These are phyloP conservation scores for Mormyrus proboscirostris DNA, from an alignment of 2,797 vertebrate species.

Conservation along the genomic window DNA sequence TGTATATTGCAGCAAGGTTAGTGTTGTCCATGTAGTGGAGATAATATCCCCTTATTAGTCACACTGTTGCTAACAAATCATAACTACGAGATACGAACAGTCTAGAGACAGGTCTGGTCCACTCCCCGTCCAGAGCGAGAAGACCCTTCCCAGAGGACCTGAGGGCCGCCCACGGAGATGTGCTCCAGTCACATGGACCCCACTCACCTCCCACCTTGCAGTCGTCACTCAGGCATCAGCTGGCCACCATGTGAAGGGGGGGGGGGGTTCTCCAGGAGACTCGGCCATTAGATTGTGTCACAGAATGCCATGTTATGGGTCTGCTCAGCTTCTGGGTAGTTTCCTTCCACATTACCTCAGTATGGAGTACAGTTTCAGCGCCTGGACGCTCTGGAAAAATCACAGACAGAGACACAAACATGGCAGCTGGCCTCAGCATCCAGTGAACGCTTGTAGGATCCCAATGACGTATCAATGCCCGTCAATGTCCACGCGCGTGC, in stretches of 20 bases:
- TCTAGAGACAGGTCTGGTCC: slow-evolving; percentile 1
- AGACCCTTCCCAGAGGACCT: not conserved
- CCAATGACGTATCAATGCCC: not conserved
- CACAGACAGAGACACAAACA: not conserved
- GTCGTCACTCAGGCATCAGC: not conserved
- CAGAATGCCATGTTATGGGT: not conserved
- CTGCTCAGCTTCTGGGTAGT: not conserved
- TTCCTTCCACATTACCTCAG: not conserved
- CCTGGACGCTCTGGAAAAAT: not conserved
- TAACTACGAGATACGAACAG: slow-evolving; percentile 2
- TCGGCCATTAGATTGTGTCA: not conserved
- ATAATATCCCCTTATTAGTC: not conserved
- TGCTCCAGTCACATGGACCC: not conserved
- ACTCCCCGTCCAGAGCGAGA: not conserved
- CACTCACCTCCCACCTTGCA: not conserved
- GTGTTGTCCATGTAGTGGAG: not conserved
- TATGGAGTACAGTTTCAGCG: not conserved
- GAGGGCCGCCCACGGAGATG: not conserved
- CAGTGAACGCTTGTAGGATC: not conserved
- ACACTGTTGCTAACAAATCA: slow-evolving; percentile 7
- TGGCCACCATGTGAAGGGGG: not conserved
- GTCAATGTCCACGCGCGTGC: not conserved
- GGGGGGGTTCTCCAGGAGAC: not conserved
- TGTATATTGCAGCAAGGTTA: slow-evolving; percentile 2
- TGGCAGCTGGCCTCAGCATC: not conserved